phyloP scores from a whole-genome alignment of 1,140 invertebrate species.

The Acyrthosiphon pisum region DNA sequence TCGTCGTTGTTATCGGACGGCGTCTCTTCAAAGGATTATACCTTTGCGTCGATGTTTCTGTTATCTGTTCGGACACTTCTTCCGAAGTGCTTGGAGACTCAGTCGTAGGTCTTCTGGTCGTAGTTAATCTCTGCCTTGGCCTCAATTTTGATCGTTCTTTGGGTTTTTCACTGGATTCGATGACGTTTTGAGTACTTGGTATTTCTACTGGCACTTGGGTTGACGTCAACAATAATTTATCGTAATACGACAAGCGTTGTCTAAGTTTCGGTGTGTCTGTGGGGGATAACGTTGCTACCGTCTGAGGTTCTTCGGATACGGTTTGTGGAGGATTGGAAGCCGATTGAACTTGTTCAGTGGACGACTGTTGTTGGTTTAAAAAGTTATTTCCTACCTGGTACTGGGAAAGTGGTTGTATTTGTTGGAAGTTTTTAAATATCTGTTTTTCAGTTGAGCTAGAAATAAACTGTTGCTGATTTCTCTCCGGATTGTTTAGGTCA shows the following conservation, averaged over 20 bases:
- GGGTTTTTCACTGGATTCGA: slow-evolving; percentile 45
- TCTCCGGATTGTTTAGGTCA: neutral
- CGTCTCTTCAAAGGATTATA: slow-evolving; percentile 42
- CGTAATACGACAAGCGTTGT: slow-evolving; percentile 46
- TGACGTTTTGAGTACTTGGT: slow-evolving; percentile 12
- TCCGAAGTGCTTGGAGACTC: slow-evolving; percentile 3
- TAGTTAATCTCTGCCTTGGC: slow-evolving; percentile 53
- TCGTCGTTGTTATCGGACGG: slow-evolving; percentile 56
- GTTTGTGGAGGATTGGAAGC: neutral
- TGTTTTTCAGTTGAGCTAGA: slow-evolving; percentile 45
- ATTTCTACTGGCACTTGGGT: slow-evolving; percentile 29
- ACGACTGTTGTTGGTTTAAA: slow-evolving; percentile 42
- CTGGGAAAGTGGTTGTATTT: slow-evolving; percentile 56
- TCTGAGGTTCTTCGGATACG: slow-evolving; percentile 19
- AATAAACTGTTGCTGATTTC: slow-evolving; percentile 34
- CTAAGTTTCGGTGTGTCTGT: slow-evolving; percentile 34
- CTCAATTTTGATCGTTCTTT: slow-evolving; percentile 36
- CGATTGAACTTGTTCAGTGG: slow-evolving; percentile 29
- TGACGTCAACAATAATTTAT: slow-evolving; percentile 34
- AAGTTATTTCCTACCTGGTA: slow-evolving; percentile 44
- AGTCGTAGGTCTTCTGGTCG: slow-evolving; percentile 19
- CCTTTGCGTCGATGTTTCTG: slow-evolving; percentile 22
- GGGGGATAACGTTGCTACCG: neutral
- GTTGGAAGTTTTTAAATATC: slow-evolving; percentile 46
- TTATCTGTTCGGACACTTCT: slow-evolving; percentile 34